These are phyloP conservation scores for Parascotia fuliginaria DNA, from an alignment of 2,888 invertebrate genomes.

Conservation along the genomic window DNA sequence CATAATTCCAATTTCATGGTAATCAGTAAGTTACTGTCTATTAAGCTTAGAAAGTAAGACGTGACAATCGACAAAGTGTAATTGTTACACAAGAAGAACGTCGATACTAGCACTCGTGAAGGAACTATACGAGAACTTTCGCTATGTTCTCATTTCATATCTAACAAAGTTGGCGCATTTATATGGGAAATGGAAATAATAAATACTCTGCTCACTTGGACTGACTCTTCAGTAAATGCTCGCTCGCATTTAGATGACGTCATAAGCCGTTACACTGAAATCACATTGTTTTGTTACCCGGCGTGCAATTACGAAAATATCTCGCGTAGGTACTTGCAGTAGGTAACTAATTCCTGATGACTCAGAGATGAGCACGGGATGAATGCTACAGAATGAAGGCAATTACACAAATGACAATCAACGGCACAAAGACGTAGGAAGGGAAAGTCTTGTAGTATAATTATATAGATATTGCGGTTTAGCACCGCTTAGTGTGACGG, in stretches of 20 bases:
- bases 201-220: slow-evolving; percentile 27
- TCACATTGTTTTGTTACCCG: slow-evolving; percentile 56
- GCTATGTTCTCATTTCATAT: slow-evolving; percentile 31
- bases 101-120: slow-evolving; percentile 56
- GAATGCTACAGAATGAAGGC: slow-evolving; percentile 62
- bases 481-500: slow-evolving; percentile 52
- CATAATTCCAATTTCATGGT: slow-evolving; percentile 69
- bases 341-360: slow-evolving; percentile 63
- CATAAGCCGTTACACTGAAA: slow-evolving; percentile 48
- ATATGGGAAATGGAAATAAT: slow-evolving; percentile 35
- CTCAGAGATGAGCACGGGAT: slow-evolving; percentile 51
- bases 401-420: slow-evolving; percentile 83
- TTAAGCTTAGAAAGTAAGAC: slow-evolving; percentile 72
- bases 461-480: slow-evolving; percentile 74
- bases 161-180: slow-evolving; percentile 31
- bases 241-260: slow-evolving; percentile 39
- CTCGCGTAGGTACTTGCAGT: slow-evolving; percentile 58
- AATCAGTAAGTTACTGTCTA: slow-evolving; percentile 54
- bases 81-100: slow-evolving; percentile 66
- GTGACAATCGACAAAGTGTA: slow-evolving; percentile 64
- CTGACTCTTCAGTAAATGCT: slow-evolving; percentile 32
- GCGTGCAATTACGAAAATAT: slow-evolving; percentile 72
- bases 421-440: slow-evolving; percentile 71
- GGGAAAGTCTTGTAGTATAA: slow-evolving; percentile 77
- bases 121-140: slow-evolving; percentile 36